A percentile compares a stretch with the other conserved stretches of the same genome.
phyloP scores from a whole-genome alignment of 2,113 vertebrate species.

The Stictonetta naevosa region DNA sequence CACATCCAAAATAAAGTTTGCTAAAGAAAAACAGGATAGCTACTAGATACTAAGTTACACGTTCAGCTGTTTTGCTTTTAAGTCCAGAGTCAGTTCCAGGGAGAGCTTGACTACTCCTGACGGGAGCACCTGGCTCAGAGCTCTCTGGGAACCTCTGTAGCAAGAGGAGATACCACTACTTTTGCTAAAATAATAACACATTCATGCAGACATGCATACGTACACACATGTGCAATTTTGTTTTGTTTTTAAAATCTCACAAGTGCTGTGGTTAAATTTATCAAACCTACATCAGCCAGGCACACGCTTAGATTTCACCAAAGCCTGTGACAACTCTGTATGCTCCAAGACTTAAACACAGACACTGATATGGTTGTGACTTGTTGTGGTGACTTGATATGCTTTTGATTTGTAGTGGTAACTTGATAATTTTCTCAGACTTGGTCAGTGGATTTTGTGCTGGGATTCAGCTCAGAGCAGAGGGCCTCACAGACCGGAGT shows the following conservation, averaged over 20 bases:
- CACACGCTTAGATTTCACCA: neutral
- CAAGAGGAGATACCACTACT: neutral
- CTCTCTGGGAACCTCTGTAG: neutral
- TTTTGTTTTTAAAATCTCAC: neutral
- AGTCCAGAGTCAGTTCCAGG: neutral
- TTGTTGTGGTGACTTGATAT: neutral
- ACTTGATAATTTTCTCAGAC: neutral
- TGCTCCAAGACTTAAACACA: neutral
- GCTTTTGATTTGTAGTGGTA: neutral
- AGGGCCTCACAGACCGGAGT: constrained; percentile 49
- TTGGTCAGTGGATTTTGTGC: neutral
- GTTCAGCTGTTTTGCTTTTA: neutral
- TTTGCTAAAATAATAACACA: neutral
- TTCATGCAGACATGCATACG: neutral
- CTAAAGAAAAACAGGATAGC: neutral
- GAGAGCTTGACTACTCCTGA: neutral
- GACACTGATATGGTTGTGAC: neutral
- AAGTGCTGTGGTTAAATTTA: neutral
- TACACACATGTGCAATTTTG: neutral
- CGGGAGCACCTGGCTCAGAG: neutral
- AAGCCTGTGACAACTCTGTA: neutral
- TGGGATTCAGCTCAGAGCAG: constrained; percentile 51
- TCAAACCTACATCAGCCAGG: neutral
- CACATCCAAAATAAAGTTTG: neutral
- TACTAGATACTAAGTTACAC: neutral